Evolutionary conservation across 2,113 vertebrate species (phyloP), one percentile per base, ranked within the genome.

Genomic region (Proterorhinus semilunaris): DNA sequence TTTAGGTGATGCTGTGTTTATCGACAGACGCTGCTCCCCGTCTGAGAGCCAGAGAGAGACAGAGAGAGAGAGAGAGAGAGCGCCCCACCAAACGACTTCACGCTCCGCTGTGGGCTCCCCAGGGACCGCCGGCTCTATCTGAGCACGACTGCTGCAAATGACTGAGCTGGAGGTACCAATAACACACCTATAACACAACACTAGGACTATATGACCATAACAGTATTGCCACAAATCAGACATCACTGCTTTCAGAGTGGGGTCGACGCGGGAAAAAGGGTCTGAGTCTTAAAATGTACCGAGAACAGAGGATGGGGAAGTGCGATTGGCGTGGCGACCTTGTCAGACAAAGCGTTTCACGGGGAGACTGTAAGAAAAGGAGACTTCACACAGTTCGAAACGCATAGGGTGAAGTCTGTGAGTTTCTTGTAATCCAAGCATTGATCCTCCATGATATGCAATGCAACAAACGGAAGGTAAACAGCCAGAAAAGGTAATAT

Each of bases 111-210:
- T 67, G 69, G 69, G 81, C 63, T 90, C 91, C 82, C 86, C 51
- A 51, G 87, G 82, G 88, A 86, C 72, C 76, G 65, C 62, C 58
- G 62, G 68, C 78, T 81, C 76, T 88, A 46, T 87, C 86, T 90
- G 88, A 84, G 83, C 75, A 81, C 77, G 85, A 83, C 86, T 65
- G 73, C 83, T 81, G 86, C 83, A 84, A 69, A 68, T 62, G 83
- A 88, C 83, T 87, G 76, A 79, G 87, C 86, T 87, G 72, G 73
- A 77, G 77, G 81, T 85, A 85, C 86, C 84, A 91, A 87, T 72
- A 76, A 81, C 80, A 76, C 84, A 65, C 72, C 27, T 36, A 36
- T 36, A 36, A 85, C 85, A 86, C 82, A 80, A 81, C 86, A 75
- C 79, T 83, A 53, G 52, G 52, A 87, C 84, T 78, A 75, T 90